phyloP scores from a whole-genome alignment of 2,888 invertebrate genomes.

The Arenicola marina region DNA sequence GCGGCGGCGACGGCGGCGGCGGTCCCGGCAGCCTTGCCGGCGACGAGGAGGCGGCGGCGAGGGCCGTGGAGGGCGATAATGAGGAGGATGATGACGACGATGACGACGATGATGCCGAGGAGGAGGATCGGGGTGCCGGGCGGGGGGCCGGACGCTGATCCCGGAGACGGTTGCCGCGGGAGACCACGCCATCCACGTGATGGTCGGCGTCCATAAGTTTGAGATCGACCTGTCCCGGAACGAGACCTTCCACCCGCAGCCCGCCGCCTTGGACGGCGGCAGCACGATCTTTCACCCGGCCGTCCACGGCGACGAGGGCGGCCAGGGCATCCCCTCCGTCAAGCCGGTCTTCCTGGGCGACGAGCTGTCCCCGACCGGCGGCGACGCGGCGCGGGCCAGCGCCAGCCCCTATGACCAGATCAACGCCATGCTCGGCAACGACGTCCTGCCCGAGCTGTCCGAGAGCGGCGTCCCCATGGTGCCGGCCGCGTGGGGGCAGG shows the following conservation, averaged over 20 bases:
- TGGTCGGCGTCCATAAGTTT: constrained; percentile 1
- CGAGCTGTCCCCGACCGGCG: not conserved
- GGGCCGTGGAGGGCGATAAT: no score
- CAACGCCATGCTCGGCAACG: not conserved
- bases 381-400: not conserved
- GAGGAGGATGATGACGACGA: no score
- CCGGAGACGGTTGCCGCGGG: not conserved
- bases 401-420: not conserved
- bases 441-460: no score
- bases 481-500: no score
- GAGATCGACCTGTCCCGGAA: not conserved
- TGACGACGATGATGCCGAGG: no score
- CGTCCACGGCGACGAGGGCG: constrained; percentile 6
- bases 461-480: no score
- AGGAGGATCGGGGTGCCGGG: no score
- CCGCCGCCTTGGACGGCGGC: no score
- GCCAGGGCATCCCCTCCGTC: constrained; percentile 5
- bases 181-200: not conserved
- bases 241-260: not conserved
- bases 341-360: constrained; percentile 4
- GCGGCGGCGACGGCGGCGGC: no score
- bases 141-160: no score
- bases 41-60: no score
- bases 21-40: no score
- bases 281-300: constrained; percentile 1